These are phyloP conservation scores for Pteropus rufus DNA, from an alignment of 2,797 vertebrate genomes.

Conservation along the genomic window DNA sequence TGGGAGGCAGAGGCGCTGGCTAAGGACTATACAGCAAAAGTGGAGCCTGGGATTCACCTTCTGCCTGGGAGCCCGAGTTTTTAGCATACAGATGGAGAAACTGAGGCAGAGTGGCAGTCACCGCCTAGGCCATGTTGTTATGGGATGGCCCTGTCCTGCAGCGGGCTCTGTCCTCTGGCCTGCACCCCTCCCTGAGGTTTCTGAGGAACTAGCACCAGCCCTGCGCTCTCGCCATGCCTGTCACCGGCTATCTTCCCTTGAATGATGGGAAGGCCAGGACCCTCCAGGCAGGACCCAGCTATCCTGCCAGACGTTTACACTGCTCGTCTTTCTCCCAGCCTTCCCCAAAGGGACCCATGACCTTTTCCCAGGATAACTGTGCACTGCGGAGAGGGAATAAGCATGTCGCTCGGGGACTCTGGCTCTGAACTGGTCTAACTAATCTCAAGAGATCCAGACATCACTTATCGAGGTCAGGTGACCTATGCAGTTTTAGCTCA, in stretches of 20 bases:
- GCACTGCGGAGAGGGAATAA: background rate
- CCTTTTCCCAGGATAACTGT: background rate
- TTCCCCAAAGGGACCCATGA: background rate
- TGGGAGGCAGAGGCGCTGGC: fast-evolving
- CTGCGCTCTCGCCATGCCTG: background rate
- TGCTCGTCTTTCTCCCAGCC: fast-evolving
- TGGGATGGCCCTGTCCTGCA: too few species aligned
- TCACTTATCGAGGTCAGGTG: background rate
- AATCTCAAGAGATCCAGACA: fast-evolving
- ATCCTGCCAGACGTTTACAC: fast-evolving
- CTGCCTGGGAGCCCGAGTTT: background rate
- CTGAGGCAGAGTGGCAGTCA: fast-evolving
- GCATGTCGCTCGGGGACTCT: background rate
- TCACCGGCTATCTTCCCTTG: background rate
- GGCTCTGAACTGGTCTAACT: background rate
- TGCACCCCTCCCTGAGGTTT: background rate
- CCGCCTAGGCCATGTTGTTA: fast-evolving
- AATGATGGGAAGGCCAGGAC: background rate
- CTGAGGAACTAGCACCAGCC: background rate
- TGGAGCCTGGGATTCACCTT: background rate
- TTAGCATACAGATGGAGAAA: background rate
- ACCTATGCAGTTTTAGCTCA: background rate
- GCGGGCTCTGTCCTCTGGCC: background rate
- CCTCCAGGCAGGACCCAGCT: background rate
- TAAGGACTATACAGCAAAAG: fast-evolving